Conservation (phyloP, 2,113 vertebrate species). For the Piaya cayana region DNA sequence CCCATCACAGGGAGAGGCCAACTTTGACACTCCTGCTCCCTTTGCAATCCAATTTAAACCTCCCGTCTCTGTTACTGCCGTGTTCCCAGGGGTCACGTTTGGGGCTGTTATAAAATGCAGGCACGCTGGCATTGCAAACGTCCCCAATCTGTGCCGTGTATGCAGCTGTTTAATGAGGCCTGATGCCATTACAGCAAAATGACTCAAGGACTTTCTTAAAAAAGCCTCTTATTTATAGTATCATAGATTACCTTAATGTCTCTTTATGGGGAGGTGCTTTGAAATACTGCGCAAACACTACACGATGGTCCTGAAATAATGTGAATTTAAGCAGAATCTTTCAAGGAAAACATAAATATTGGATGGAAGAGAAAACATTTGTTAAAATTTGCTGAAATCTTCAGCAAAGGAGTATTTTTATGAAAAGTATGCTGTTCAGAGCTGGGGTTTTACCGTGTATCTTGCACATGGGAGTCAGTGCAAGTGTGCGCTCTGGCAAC, state of each 20-base stretch:
- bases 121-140: background rate
- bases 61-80: background rate
- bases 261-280: slow-evolving; percentile 27
- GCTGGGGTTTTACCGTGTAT: background rate
- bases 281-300: slow-evolving; percentile 28
- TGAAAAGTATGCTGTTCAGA: background rate
- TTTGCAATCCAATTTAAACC: background rate
- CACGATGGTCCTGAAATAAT: background rate
- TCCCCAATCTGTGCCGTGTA: background rate
- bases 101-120: background rate
- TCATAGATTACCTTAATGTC: slow-evolving; percentile 34
- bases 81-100: background rate
- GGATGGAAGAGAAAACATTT: background rate
- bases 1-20: background rate
- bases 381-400: background rate
- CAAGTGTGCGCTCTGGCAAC: background rate
- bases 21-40: background rate
- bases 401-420: background rate
- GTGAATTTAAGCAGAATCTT: background rate
- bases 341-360: background rate
- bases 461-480: background rate
- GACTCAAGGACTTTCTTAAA: slow-evolving; percentile 44
- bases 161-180: slow-evolving; percentile 62
- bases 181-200: slow-evolving; percentile 51
- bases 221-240: slow-evolving; percentile 50